Evolutionary conservation across 2,113 vertebrate species (phyloP).

Genomic region (Micronycteris hirsuta): DNA sequence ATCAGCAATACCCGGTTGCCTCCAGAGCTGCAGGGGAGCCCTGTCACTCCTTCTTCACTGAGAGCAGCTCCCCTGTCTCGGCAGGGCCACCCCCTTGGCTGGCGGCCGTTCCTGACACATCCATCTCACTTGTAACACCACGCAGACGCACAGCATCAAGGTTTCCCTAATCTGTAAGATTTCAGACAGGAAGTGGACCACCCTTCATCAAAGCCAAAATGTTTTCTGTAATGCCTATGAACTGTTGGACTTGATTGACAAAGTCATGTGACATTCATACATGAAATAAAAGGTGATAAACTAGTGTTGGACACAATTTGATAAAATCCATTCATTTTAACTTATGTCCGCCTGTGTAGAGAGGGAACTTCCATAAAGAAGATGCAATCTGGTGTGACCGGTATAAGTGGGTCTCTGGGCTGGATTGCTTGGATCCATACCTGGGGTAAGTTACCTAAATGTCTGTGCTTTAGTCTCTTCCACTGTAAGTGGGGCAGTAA

Average conservation of each 20-base stretch:
- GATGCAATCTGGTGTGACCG: neutral
- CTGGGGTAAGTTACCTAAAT: neutral
- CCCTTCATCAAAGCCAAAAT: too few species aligned
- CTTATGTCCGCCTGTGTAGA: neutral
- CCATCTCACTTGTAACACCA: neutral
- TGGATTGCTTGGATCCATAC: too few species aligned
- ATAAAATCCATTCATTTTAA: neutral
- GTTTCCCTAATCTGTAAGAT: neutral
- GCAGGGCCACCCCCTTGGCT: fast-evolving
- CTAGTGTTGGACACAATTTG: neutral
- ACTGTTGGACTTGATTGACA: neutral
- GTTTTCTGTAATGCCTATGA: neutral
- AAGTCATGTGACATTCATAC: neutral
- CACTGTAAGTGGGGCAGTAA: neutral
- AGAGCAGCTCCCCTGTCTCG: neutral
- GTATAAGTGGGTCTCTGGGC: fast-evolving
- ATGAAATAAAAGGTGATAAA: neutral
- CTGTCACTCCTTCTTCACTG: too few species aligned
- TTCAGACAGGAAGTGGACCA: neutral
- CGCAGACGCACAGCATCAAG: fast-evolving
- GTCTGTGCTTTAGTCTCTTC: neutral
- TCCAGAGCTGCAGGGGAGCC: neutral
- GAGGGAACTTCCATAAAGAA: too few species aligned
- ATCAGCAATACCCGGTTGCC: fast-evolving
- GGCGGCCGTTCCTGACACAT: too few species aligned